Conservation (phyloP, 2,888 invertebrate species). For the Morinoia aosen region DNA sequence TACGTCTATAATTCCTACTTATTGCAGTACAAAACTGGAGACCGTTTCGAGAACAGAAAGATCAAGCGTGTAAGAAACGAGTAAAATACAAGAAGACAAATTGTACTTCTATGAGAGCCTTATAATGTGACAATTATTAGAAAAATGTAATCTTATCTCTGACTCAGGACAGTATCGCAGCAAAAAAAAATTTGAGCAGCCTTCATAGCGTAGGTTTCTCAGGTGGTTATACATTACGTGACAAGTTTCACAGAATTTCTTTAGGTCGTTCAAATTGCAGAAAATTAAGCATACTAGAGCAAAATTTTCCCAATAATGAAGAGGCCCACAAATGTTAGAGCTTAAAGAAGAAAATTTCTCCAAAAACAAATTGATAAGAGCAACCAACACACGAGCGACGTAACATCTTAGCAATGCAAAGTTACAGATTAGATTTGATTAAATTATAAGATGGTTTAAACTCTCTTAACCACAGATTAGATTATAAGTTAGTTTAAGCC, state of each 20-base stretch:
- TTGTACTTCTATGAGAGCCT: not conserved
- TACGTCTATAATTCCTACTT: not conserved
- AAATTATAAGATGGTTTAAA: too few species aligned
- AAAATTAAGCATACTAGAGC: not conserved
- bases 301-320: not conserved
- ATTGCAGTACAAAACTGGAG: not conserved
- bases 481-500: too few species aligned
- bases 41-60: not conserved
- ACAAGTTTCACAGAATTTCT: not conserved
- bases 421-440: too few species aligned
- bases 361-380: too few species aligned
- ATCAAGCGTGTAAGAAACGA: not conserved
- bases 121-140: not conserved
- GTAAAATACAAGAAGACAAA: not conserved
- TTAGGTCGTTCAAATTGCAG: not conserved
- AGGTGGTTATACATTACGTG: not conserved
- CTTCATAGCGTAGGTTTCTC: too few species aligned
- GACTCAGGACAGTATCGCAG: not conserved
- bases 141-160: not conserved
- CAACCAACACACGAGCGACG: too few species aligned
- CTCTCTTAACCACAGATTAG: too few species aligned
- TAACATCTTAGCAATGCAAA: too few species aligned
- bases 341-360: not conserved
- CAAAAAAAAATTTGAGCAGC: too few species aligned
- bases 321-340: not conserved